Evolutionary conservation across 1,140 invertebrate genomes (phyloP), one percentile per base, ranked within the genome.

Genomic region (Drosophila teissieri): DNA sequence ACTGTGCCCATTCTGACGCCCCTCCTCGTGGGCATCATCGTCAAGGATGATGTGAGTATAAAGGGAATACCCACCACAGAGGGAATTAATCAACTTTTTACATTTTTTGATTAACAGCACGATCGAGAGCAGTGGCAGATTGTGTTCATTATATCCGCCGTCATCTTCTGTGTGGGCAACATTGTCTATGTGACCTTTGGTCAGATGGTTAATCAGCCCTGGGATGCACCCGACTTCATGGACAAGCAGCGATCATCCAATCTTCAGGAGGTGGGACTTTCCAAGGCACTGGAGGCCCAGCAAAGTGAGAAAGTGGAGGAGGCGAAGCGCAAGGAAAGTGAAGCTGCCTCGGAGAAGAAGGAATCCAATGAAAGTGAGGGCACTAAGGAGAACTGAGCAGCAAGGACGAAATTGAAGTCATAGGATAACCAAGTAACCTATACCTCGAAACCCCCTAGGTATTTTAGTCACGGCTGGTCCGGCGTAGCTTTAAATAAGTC

Each of bases 81-180:
- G 31, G 2, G 3, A 31, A 10, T 31, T 0, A 31, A 0, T 31
- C 0, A 31, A 31, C 8, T 31, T 6, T 7, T 6, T 31, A 2
- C 27, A 90, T 90, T 0, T 76, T 10, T 39, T 92, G 54, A 89
- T 57, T 69, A 67, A 0, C 37, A 95, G 94, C 88, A 90, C 4
- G 92, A 94, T 81, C 92, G 93, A 3, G 40, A 80, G 0, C 93
- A 94, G 77, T 98, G 97, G 97, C 94, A 94, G 69, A 94, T 94
- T 34, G 95, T 97, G 0, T 97, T 97, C 91, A 95, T 95, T 77
- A 93, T 97, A n/a, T 94, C 96, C 0, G 94, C 96, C 14, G 94
- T 93, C 4, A 92, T 97, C 10, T 96, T 96, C 72, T 92, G 95
- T 37, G 73, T 95, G 49, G 95, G 95, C 4, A 95, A 95, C 73